These are phyloP conservation scores for Mechanitis messenoides DNA, from an alignment of 2,888 invertebrate species.

Conservation along the genomic window DNA sequence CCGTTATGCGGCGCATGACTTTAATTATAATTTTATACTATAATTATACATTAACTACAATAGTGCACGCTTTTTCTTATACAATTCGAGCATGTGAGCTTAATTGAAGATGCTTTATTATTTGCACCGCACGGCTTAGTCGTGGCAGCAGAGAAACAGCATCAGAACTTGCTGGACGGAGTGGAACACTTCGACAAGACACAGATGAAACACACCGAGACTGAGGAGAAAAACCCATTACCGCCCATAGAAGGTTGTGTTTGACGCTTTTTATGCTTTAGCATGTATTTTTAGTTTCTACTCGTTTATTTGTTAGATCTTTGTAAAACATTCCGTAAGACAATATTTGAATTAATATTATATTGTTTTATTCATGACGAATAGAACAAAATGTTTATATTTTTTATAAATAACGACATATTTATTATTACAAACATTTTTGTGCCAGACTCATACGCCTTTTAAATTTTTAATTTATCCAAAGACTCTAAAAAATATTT, in stretches of 20 bases:
- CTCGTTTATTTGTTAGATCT: conserved; percentile 7
- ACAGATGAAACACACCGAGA: conserved; percentile 83
- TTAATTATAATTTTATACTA: conserved; percentile 9
- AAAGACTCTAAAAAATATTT: background rate
- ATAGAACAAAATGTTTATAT: too few relatives aligned
- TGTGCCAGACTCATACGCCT: too few relatives aligned
- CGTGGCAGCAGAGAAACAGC: conserved; percentile 83
- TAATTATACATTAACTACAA: conserved; percentile 1
- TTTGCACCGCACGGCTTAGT: conserved; percentile 72
- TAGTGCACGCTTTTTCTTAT: conserved; percentile 23
- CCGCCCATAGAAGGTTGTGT: conserved; percentile 83
- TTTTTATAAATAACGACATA: too few relatives aligned
- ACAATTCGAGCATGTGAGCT: conserved; percentile 12
- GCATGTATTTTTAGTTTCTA: conserved; percentile 21
- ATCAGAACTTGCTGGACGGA: conserved; percentile 82
- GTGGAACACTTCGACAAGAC: conserved; percentile 84
- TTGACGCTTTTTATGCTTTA: conserved; percentile 33
- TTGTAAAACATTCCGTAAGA: background rate
- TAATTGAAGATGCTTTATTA: conserved; percentile 34
- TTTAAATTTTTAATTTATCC: too few relatives aligned
- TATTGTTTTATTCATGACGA: too few relatives aligned
- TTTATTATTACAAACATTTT: too few relatives aligned
- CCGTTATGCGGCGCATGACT: background rate
- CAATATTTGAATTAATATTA: too few relatives aligned
- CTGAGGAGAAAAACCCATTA: conserved; percentile 84